A percentile compares a stretch with the other conserved stretches of the same genome.
These are phyloP conservation scores for Patiria pectinifera DNA, from an alignment of 53 echinoderm and acorn worm species.

Conservation along the genomic window DNA sequence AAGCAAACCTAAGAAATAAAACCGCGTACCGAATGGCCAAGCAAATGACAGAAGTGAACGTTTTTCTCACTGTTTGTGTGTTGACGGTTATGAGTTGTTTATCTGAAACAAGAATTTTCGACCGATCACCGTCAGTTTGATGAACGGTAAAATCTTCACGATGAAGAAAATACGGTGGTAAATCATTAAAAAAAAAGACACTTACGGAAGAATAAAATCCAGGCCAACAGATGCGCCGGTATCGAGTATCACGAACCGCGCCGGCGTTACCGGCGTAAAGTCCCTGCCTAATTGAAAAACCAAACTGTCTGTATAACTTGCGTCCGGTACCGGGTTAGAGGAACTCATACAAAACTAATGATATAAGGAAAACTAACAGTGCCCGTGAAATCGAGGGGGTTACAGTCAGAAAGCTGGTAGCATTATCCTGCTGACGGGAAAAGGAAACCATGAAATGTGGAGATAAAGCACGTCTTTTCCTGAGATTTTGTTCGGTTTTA, in stretches of 20 bases:
- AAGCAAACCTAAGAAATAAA: too few species aligned
- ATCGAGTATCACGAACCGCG: neutral
- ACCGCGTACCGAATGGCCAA: too few species aligned
- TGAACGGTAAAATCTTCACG: too few species aligned
- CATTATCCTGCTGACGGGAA: neutral
- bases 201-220: too few species aligned
- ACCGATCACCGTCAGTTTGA: too few species aligned
- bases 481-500: neutral
- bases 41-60: too few species aligned
- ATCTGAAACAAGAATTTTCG: too few species aligned
- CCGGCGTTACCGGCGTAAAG: neutral
- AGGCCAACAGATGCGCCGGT: neutral
- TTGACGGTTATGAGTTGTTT: too few species aligned
- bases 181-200: too few species aligned
- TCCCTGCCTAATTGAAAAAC: slow-evolving; percentile 18
- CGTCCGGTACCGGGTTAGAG: neutral
- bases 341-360: neutral
- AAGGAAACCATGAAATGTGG: neutral
- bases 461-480: neutral
- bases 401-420: neutral
- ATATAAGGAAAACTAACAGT: neutral
- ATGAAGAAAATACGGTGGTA: too few species aligned
- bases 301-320: neutral
- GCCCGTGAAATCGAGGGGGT: neutral
- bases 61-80: too few species aligned